Percentiles rank a stretch among this genome's conserved stretches.
These are phyloP conservation scores for Netelia virgata DNA, from an alignment of 2,888 invertebrate species.

Conservation along the genomic window DNA sequence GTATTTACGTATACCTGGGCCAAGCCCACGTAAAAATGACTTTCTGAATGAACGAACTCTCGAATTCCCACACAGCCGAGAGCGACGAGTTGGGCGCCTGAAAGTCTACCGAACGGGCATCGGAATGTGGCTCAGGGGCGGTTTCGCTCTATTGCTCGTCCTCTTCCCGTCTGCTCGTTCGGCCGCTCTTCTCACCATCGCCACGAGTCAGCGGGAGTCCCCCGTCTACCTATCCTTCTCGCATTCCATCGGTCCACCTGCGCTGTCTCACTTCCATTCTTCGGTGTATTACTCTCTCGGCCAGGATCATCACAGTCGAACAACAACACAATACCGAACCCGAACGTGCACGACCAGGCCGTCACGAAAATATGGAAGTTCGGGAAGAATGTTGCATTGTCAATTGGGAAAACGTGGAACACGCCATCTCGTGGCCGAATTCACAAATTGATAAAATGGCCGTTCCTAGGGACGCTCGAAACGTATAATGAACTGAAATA, in stretches of 20 bases:
- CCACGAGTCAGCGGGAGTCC: slow-evolving; percentile 45
- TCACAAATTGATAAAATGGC: not conserved
- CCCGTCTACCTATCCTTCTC: slow-evolving; percentile 49
- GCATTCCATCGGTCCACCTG: slow-evolving; percentile 54
- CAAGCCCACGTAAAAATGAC: slow-evolving; percentile 68
- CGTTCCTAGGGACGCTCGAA: not conserved
- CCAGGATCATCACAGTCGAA: not conserved
- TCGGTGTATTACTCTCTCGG: not conserved
- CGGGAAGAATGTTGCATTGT: no score
- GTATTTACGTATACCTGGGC: slow-evolving; percentile 51
- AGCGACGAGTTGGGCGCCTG: slow-evolving; percentile 56
- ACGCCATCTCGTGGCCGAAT: not conserved
- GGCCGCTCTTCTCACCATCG: not conserved
- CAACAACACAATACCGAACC: not conserved
- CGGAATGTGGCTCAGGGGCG: slow-evolving; percentile 57
- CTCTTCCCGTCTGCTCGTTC: slow-evolving; percentile 15
- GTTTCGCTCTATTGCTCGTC: slow-evolving; percentile 27
- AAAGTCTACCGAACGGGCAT: slow-evolving; percentile 52
- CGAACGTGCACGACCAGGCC: no score
- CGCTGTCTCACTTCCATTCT: slow-evolving; percentile 41
- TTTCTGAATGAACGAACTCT: slow-evolving; percentile 59
- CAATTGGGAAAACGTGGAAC: no score
- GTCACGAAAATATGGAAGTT: no score
- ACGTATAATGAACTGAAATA: no score
- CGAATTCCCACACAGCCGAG: slow-evolving; percentile 28